These are phyloP conservation scores for Heterodera carotae DNA, from an alignment of 1,140 invertebrate species.

Conservation along the genomic window DNA sequence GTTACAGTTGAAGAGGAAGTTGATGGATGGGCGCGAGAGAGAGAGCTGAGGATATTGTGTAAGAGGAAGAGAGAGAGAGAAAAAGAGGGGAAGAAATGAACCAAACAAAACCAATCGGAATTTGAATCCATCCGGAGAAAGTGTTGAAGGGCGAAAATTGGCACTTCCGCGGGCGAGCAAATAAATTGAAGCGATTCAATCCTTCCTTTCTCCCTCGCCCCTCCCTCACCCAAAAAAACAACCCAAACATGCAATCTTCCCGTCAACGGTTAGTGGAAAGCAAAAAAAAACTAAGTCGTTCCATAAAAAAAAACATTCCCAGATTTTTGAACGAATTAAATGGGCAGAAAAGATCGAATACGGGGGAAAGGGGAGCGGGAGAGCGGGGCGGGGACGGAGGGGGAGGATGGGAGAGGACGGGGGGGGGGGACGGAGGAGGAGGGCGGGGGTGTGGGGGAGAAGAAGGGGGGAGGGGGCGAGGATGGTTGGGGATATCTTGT, in stretches of 20 bases:
- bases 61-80: background rate
- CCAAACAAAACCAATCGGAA: background rate
- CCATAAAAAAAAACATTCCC: background rate
- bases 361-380: background rate
- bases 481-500: too few species aligned
- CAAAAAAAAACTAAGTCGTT: background rate
- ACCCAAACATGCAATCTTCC: background rate
- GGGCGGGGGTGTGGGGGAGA: too few species aligned
- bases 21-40: too few species aligned
- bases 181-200: slow-evolving; percentile 3
- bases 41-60: background rate
- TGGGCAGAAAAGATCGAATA: background rate
- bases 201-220: too few species aligned
- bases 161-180: slow-evolving; percentile 16
- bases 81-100: background rate
- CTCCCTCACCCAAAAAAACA: background rate
- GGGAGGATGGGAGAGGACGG: too few species aligned
- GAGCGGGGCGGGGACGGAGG: too few species aligned
- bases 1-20: too few species aligned
- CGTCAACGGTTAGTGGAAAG: background rate
- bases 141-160: slow-evolving; percentile 8
- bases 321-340: background rate
- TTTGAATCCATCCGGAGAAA: background rate
- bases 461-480: too few species aligned
- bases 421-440: too few species aligned